Percentiles rank a stretch among this genome's conserved stretches.
Conservation (phyloP, 1,140 invertebrate genomes). For the Brachionus rubens region DNA sequence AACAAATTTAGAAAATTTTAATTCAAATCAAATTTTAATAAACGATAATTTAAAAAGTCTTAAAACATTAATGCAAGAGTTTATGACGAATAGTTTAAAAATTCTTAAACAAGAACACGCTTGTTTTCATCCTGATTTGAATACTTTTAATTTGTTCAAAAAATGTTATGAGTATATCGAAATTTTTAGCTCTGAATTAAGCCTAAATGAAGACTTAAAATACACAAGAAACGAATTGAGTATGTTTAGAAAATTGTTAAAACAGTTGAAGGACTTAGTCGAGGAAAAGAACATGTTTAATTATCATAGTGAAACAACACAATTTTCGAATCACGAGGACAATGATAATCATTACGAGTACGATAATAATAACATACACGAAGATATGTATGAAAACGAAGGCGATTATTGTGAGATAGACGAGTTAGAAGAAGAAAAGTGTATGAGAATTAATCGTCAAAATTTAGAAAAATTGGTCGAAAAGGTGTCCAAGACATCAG, state of each 20-base stretch:
- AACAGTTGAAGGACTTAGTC: neutral
- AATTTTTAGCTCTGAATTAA: no score
- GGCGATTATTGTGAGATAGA: conserved; percentile 44
- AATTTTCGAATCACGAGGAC: neutral
- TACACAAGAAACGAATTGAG: neutral
- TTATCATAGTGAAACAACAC: neutral
- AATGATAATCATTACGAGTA: neutral
- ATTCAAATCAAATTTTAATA: conserved; percentile 33
- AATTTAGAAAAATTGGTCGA: conserved; percentile 31
- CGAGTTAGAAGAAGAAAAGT: conserved; percentile 34
- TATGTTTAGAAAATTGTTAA: conserved; percentile 6
- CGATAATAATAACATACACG: neutral
- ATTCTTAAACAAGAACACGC: conserved; percentile 30
- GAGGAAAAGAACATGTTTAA: conserved; percentile 8
- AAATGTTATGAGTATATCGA: neutral
- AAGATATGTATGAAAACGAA: neutral
- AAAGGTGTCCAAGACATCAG: conserved; percentile 19
- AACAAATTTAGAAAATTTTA: conserved; percentile 21
- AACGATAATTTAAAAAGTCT: neutral
- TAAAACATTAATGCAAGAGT: conserved; percentile 10
- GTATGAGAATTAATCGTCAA: neutral
- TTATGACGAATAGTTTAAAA: neutral
- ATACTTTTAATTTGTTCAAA: conserved; percentile 34
- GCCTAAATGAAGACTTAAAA: no score
- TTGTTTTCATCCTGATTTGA: conserved; percentile 33